A percentile compares a stretch with the other conserved stretches of the same genome.
Conservation (phyloP, 1,140 invertebrate species). For the Stegodyphus mimosarum region DNA sequence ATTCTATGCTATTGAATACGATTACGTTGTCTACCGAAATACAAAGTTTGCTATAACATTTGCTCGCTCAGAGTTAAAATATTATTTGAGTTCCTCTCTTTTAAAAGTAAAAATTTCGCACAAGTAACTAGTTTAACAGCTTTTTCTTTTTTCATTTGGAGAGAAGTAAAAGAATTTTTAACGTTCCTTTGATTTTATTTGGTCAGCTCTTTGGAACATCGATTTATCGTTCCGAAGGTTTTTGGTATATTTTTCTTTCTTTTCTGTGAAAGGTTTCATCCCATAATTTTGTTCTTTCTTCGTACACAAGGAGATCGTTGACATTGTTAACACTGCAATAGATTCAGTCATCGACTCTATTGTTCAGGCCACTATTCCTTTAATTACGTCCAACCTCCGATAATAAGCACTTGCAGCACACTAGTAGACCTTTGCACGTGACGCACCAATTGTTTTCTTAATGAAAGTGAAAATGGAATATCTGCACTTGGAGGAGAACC, state of each 20-base stretch:
- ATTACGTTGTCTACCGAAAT: too few relatives aligned
- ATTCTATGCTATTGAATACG: too few relatives aligned
- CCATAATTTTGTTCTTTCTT: constrained; percentile 14
- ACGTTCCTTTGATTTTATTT: background rate
- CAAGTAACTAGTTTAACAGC: too few relatives aligned
- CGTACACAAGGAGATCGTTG: constrained; percentile 21
- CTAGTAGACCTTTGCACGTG: constrained; percentile 25
- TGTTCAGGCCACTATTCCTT: constrained; percentile 29
- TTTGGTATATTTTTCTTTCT: background rate
- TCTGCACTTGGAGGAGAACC: background rate
- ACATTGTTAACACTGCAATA: constrained; percentile 46
- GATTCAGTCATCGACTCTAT: constrained; percentile 19
- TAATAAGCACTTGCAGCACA: constrained; percentile 23
- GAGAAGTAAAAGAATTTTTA: background rate
- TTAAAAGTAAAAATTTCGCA: too few relatives aligned
- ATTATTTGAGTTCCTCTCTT: too few relatives aligned
- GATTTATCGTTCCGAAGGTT: constrained; percentile 4
- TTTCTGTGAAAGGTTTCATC: too few relatives aligned
- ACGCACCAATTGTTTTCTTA: constrained; percentile 44
- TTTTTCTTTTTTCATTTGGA: too few relatives aligned
- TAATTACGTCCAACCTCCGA: constrained; percentile 35
- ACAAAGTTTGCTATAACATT: too few relatives aligned
- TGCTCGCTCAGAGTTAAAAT: too few relatives aligned
- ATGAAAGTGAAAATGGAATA: constrained; percentile 27
- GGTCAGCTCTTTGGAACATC: constrained; percentile 9